These are phyloP conservation scores for Tipula lateralis DNA, from an alignment of 2,888 invertebrate genomes.

Conservation along the genomic window DNA sequence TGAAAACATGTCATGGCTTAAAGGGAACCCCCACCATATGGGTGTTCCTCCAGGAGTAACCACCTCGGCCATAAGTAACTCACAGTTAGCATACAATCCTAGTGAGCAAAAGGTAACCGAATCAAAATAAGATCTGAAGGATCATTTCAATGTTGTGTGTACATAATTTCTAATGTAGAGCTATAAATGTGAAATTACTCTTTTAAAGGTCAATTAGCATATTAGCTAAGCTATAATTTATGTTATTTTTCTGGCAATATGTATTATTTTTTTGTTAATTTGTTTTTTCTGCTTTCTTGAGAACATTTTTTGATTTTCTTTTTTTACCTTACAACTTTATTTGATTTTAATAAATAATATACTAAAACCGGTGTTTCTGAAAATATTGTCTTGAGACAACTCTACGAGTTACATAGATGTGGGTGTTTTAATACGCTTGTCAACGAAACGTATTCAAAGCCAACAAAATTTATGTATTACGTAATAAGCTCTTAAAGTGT, in stretches of 20 bases:
- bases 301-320: background rate
- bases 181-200: background rate
- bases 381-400: background rate
- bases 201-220: background rate
- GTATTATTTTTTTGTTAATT: background rate
- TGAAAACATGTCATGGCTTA: constrained; percentile 28
- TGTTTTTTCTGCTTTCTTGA: background rate
- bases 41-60: background rate
- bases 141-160: background rate
- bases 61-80: background rate
- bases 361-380: background rate
- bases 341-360: background rate
- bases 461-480: no score
- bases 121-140: background rate
- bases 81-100: constrained; percentile 19
- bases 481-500: no score
- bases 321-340: background rate
- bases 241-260: background rate
- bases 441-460: no score
- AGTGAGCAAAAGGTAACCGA: constrained; percentile 25
- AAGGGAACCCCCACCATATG: background rate
- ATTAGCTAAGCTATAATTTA: background rate
- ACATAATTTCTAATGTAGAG: background rate
- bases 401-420: no score
- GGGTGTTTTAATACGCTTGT: background rate